These are phyloP conservation scores for Caerostris darwini DNA, from an alignment of 1,140 invertebrate species.

Conservation along the genomic window DNA sequence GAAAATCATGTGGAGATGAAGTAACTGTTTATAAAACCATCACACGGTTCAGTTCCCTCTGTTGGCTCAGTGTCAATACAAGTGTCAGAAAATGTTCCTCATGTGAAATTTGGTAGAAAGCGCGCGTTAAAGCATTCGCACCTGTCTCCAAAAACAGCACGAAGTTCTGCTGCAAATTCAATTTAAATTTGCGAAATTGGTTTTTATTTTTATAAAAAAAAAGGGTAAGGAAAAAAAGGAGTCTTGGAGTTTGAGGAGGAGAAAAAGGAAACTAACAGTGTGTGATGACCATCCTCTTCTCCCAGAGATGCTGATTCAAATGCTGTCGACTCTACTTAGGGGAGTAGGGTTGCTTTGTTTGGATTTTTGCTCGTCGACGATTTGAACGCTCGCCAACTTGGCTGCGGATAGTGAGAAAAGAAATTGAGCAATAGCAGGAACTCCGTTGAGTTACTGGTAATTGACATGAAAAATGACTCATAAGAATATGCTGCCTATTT, in stretches of 20 bases:
- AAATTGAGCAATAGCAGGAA: neutral
- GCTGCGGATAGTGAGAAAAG: neutral
- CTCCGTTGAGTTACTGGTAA: neutral
- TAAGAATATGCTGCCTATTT: neutral
- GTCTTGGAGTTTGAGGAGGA: neutral
- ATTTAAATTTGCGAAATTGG: neutral
- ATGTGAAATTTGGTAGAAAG: constrained; percentile 28
- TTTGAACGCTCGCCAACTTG: constrained; percentile 69
- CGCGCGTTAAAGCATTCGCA: neutral
- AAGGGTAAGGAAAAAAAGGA: neutral
- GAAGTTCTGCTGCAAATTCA: neutral
- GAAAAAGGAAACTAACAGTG: neutral
- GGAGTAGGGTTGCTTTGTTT: constrained; percentile 71
- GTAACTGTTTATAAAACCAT: constrained; percentile 69
- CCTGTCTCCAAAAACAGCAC: neutral
- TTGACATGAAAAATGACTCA: neutral
- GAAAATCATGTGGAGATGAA: constrained; percentile 22
- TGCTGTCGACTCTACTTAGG: constrained; percentile 63
- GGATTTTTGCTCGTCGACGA: constrained; percentile 14
- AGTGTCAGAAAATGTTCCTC: constrained; percentile 41
- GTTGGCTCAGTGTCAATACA: constrained; percentile 63
- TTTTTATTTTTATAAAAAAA: constrained; percentile 1
- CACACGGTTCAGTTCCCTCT: constrained; percentile 38
- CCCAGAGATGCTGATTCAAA: constrained; percentile 63
- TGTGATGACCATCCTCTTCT: constrained; percentile 34